Evolutionary conservation across 30 jellyfish, hydroid and myxozoan species (phyloP), one percentile per base, ranked within the genome.

Genomic region (Morbakka virulenta): DNA sequence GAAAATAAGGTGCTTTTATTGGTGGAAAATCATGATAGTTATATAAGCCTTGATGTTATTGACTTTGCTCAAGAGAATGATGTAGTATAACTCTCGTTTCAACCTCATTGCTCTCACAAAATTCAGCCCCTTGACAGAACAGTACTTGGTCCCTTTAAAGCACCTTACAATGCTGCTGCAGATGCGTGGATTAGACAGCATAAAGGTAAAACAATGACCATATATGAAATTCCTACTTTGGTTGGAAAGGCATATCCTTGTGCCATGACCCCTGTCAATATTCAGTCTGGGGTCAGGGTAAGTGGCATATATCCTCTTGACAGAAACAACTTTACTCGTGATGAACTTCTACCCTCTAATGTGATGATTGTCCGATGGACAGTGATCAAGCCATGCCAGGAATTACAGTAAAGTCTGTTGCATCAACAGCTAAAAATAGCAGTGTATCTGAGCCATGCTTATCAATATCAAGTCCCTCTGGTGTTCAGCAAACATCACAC

Each of bases 101-200:
- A 89, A 32, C 85, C 95, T 28, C 80, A 84, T 67, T 41, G 47
- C 48, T 67, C 85, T 1, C 85, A 84, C 69, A 35, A 75, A 73
- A 67, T 84, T 72, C 95, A 84, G 74, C 95, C 95, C 47, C 74
- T 84, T 36, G 89, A 84, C 30, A 34, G 17, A 64, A 29, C 86
- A 41, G 95, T 83, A 20, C 74, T 35, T 83, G 91, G 95, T 47
- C 95, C 95, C 28, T 53, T 83, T 65, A 83, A 75, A 57, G 66
- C 63, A 53, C 20, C 14, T 76, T 31, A 31, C 62, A 84, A 84
- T 41, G 52, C 67, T 3, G 95, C 80, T 32, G 51, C 35, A 33
- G 85, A 76, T 33, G 32, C 28, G 28, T 84, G 95, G 95, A 74
- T 84, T 78, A 41, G 57, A 41, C n/a, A n/a, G n/a, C 50, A 33